Evolutionary conservation across 2,113 vertebrate genomes (phyloP), one percentile per base, ranked within the genome.

Genomic region (Erpornis zantholeuca): DNA sequence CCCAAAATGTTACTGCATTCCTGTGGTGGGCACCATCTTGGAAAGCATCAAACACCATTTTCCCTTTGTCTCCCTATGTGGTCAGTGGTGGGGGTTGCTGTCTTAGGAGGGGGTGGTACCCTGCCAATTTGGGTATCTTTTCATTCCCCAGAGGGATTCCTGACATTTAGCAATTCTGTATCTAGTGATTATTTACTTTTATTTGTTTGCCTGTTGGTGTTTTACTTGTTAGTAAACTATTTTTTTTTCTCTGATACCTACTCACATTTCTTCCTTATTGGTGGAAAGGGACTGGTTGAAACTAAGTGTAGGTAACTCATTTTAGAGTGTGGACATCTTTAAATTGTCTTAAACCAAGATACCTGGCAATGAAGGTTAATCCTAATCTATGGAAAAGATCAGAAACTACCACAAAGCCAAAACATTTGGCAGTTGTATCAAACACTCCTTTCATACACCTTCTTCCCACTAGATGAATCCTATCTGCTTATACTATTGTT

Each of bases 81-180:
- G n/a, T n/a, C n/a, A n/a, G n/a, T n/a, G n/a, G n/a, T n/a, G n/a
- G 9, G 9, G 12, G 38, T 12, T 6, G 9, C 15, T 35, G 35
- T 12, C 24, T 19, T 11, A 28, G 35, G 15, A 50, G 19, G 12
- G 29, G 64, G 29, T 27, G n/a, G 4, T 23, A n/a, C 18, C 11
- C 17, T 2, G 2, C 27, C 50, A 16, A 1, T 60, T 70, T 70
- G 45, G 36, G 36, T 19, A 28, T n/a, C 44, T 22, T 44, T 40
- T 33, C 0, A 0, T 18, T 49, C 23, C 23, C 17, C 7, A 4
- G 4, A 45, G 15, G 29, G 42, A 15, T 42, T n/a, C 23, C 19
- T n/a, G 15, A 60, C 36, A 70, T 29, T 29, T 10, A 35, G 45
- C 36, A 42, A 52, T 42, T 50, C 59, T 50, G 12, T 40, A 40